Base-by-base conservation (phyloP, 1,140 invertebrate species). In the Drosophila kanapiae region DNA sequence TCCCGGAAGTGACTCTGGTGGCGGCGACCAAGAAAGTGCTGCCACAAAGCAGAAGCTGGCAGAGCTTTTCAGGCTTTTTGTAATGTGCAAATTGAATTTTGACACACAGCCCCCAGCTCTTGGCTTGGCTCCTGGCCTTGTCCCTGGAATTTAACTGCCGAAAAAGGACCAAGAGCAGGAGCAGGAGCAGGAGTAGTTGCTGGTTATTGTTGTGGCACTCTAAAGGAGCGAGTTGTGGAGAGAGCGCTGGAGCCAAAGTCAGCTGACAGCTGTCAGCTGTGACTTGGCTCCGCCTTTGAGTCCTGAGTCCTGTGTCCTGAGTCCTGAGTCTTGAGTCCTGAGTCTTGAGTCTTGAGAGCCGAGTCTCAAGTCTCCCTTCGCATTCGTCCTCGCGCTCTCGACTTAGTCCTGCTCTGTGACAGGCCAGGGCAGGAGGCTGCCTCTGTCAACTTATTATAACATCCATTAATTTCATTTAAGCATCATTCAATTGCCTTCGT, bases 391-490 rank as follows among this genome's bases (percentile, higher is more conserved):
- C 47, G 53, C 45, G 53, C 45, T 71, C 38, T n/a, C 31, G 35
- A 49, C 47, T 61, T 59, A 40, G 45, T 74, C 48, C 49, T 59
- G 40, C 38, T 61, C 71, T 11, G 10, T 40, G 29, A 23, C 23
- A 23, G 23, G 23, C 18, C 8, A 13, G 13, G 5, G 16, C 13
- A 14, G 31, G 11, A 51, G 49, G 11, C 53, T 57, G 69, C 64
- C 78, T 80, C 74, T 90, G 81, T 80, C 82, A 92, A 92, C 91
- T 92, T 92, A 92, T 88, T 92, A 87, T 74, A 91, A 87, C 80
- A 92, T 87, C 79, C 91, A 92, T 92, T 92, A 91, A 91, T 92
- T 91, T 91, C 77, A 90, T 91, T 92, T 85, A 80, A 83, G 76
- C 75, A 80, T 87, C 81, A 92, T 92, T 85, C 90, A 86, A 90